Evolutionary conservation across 1,140 invertebrate species (phyloP), one percentile per base, ranked within the genome.

Genomic region (Mesaphorura yosii): DNA sequence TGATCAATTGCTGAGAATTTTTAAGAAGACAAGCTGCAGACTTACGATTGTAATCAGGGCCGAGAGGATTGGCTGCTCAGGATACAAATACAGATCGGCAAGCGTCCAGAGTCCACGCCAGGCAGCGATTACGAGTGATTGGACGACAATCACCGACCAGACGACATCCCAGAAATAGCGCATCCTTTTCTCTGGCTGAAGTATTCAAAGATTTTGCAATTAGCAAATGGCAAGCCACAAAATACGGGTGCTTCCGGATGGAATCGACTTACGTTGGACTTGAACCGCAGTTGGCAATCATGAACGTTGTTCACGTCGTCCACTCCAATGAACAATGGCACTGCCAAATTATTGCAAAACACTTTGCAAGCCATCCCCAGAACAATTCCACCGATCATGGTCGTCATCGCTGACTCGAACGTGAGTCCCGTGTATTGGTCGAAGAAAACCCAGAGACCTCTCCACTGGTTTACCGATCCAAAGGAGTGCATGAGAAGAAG

Each of bases 51-150:
- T 89, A 3, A 78, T 77, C 74, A 82, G 79, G 23, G 82, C 79
- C 0, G 83, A 83, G 53, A 67, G 67, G 25, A 65, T 60, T 15
- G 51, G 55, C 64, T 82, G 70, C 0, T 76, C 74, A 1, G 86
- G 86, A 66, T 79, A 89, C 4, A 90, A 68, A 63, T 78, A 80
- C 52, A 84, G 69, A 67, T 90, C 87, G 39, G 88, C 72, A 38
- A 88, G 70, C 5, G 78, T 78, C 85, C 86, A 91, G 20, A 79
- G 74, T 27, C 88, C 86, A 64, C 86, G 73, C 88, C 88, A 91
- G 14, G 86, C 84, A 65, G 86, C 84, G 1, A 89, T 84, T 23
- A 89, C 84, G 49, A 90, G 72, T 0, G 82, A 84, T 1, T 86
- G 85, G 42, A 88, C 79, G 23, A 90, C 76, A 38, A 82, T 75